These are phyloP conservation scores for Mesitornis unicolor DNA, from an alignment of 2,113 vertebrate species.

Conservation along the genomic window DNA sequence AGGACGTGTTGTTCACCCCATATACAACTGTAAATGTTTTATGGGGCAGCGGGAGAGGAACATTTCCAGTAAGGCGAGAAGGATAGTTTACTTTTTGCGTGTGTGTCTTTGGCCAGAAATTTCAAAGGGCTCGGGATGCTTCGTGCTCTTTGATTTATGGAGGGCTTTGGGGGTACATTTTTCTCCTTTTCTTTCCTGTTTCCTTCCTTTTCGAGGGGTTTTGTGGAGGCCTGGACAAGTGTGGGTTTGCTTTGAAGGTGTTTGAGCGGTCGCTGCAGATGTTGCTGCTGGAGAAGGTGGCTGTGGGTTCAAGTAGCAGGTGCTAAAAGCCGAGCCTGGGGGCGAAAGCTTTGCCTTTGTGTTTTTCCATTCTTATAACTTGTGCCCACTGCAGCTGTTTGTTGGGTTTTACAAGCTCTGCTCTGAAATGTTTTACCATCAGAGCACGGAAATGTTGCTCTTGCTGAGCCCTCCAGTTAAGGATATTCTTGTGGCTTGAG, in stretches of 20 bases:
- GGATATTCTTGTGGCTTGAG: not conserved
- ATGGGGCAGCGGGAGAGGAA: not conserved
- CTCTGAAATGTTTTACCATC: not conserved
- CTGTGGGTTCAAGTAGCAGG: not conserved
- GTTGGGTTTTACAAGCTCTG: not conserved
- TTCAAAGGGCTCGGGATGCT: not conserved
- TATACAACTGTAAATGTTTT: not conserved
- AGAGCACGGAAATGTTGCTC: not conserved
- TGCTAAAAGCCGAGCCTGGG: not conserved
- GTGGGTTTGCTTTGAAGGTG: not conserved
- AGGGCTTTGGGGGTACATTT: not conserved
- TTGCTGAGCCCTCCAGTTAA: not conserved
- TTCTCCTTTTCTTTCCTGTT: not conserved
- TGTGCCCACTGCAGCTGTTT: not conserved
- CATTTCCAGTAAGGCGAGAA: slow-evolving; percentile 46
- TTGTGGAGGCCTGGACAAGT: not conserved
- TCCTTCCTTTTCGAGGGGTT: not conserved
- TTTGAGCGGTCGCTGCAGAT: not conserved
- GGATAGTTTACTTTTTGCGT: not conserved
- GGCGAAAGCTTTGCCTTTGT: not conserved
- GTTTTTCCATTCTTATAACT: not conserved
- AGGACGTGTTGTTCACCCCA: not conserved
- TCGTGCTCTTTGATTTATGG: not conserved
- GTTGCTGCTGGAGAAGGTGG: not conserved
- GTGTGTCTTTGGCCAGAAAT: not conserved